phyloP scores from a whole-genome alignment of 2,888 invertebrate species.

The Chalcosyrphus nemorum region DNA sequence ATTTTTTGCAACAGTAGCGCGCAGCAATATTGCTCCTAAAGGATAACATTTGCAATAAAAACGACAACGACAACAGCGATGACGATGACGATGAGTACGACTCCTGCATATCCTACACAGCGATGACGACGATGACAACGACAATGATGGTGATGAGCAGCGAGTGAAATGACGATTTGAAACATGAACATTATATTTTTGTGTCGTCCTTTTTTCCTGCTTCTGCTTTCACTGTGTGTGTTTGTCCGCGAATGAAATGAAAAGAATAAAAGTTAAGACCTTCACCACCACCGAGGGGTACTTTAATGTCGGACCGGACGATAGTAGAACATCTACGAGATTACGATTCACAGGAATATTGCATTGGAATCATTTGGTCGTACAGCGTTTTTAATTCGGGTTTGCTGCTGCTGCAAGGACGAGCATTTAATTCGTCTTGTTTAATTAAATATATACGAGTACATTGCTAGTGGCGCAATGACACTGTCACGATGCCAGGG shows the following conservation, averaged over 20 bases:
- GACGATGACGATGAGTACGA: not conserved
- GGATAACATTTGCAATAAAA: conserved; percentile 70
- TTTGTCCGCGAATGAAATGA: conserved; percentile 25
- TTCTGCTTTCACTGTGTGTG: too few species aligned
- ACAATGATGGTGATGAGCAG: conserved; percentile 46
- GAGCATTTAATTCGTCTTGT: conserved; percentile 50
- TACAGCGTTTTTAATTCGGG: conserved; percentile 45
- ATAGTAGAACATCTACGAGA: conserved; percentile 52
- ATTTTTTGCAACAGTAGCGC: conserved; percentile 47
- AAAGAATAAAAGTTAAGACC: conserved; percentile 61
- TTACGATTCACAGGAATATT: conserved; percentile 59
- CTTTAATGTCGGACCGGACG: conserved; percentile 34
- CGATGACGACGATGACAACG: conserved; percentile 4
- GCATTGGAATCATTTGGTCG: conserved; percentile 61
- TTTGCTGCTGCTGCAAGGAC: conserved; percentile 30
- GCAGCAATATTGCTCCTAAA: conserved; percentile 61
- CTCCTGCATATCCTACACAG: conserved; percentile 23
- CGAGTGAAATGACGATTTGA: conserved; percentile 59
- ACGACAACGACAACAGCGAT: conserved; percentile 43
- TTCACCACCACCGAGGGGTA: conserved; percentile 23
- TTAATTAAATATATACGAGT: conserved; percentile 64
- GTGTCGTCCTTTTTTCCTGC: conserved; percentile 11
- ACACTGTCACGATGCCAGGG: conserved; percentile 1
- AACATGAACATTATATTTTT: conserved; percentile 66
- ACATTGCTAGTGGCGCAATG: conserved; percentile 16